Conservation (phyloP, 2,888 invertebrate genomes). For the Oxytorus armatus region DNA sequence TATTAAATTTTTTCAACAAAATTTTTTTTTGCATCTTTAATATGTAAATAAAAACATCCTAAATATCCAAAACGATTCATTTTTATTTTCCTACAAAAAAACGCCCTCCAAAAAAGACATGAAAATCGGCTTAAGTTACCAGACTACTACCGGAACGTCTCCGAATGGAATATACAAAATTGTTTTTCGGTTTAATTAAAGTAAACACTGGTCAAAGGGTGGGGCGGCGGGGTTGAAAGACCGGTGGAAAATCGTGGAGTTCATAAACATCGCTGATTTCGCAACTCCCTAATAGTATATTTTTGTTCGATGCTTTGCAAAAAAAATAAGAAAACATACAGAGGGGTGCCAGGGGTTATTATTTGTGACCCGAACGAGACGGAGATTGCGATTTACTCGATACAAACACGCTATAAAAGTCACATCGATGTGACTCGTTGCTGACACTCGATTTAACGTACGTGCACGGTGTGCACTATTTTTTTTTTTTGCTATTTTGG, state of each 20-base stretch:
- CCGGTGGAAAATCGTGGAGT: background rate
- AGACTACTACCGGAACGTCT: no score
- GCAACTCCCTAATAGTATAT: no score
- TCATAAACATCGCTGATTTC: slow-evolving; percentile 38
- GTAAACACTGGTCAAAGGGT: no score
- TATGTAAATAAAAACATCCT: no score
- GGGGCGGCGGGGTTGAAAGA: background rate
- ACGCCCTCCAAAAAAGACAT: no score
- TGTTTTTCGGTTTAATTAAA: no score
- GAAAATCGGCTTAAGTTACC: no score
- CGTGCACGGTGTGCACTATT: slow-evolving; percentile 10
- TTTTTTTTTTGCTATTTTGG: background rate
- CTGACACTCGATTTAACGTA: slow-evolving; percentile 6
- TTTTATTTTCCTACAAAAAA: no score
- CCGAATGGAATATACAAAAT: no score
- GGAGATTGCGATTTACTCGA: slow-evolving; percentile 37
- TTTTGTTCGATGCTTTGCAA: slow-evolving; percentile 9
- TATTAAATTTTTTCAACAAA: no score
- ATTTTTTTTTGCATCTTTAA: no score
- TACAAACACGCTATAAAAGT: slow-evolving; percentile 54
- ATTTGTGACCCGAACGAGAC: slow-evolving; percentile 37
- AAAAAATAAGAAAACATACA: slow-evolving; percentile 18
- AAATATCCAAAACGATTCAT: no score
- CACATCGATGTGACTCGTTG: background rate
- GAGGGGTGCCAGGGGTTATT: slow-evolving; percentile 38